These are phyloP conservation scores for Platycercus adscitus DNA, from an alignment of 2,113 vertebrate species.

Conservation along the genomic window DNA sequence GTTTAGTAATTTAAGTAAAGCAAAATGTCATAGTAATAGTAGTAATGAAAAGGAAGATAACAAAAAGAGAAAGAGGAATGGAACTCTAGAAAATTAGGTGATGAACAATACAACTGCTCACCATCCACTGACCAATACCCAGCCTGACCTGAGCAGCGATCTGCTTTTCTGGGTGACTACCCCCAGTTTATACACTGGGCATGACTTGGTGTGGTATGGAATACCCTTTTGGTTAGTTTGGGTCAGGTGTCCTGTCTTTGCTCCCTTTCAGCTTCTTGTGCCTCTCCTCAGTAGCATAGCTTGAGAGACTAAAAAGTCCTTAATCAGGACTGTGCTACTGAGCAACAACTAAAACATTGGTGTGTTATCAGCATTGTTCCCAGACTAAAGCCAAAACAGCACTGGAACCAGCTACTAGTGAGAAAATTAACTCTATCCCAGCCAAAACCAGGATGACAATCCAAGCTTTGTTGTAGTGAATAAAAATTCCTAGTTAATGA, in stretches of 20 bases:
- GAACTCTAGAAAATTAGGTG: background rate
- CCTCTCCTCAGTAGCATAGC: background rate
- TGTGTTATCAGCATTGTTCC: background rate
- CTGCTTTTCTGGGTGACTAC: background rate
- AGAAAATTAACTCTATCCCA: background rate
- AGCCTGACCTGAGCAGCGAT: background rate
- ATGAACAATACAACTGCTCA: background rate
- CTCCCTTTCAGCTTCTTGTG: background rate
- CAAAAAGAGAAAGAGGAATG: background rate
- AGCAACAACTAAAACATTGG: background rate
- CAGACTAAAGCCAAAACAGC: background rate
- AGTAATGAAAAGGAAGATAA: background rate
- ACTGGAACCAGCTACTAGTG: background rate
- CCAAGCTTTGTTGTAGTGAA: background rate
- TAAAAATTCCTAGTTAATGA: slow-evolving; percentile 12
- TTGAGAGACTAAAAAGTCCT: background rate
- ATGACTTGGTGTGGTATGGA: background rate
- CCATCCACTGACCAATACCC: background rate
- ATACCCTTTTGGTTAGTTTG: background rate
- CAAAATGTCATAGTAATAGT: background rate
- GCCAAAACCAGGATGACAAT: background rate
- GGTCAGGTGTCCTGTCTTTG: background rate
- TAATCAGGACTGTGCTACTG: background rate
- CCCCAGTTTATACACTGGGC: background rate
- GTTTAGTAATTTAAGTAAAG: background rate